Conservation (phyloP, 2,888 invertebrate genomes). For the Griposia aprilina region DNA sequence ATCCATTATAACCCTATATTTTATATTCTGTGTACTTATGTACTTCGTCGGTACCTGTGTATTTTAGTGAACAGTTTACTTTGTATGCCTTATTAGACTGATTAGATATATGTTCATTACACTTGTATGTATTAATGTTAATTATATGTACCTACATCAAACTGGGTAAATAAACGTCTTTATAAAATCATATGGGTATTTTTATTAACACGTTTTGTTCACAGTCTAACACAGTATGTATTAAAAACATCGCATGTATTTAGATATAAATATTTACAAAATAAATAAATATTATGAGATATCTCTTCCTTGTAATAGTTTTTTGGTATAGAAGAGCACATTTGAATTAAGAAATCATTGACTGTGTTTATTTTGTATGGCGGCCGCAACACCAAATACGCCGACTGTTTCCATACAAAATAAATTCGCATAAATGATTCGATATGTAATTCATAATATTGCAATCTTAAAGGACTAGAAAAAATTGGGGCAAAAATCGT, state of each 20-base stretch:
- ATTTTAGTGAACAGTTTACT: constrained; percentile 61
- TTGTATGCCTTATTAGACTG: constrained; percentile 73
- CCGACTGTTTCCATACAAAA: constrained; percentile 22
- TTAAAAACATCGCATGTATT: constrained; percentile 18
- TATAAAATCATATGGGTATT: constrained; percentile 40
- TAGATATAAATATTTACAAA: constrained; percentile 30
- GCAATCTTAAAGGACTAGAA: constrained; percentile 58
- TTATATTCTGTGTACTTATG: constrained; percentile 46
- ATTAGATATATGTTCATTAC: constrained; percentile 65
- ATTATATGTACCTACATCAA: constrained; percentile 48
- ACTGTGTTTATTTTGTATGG: neutral
- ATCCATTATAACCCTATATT: constrained; percentile 23
- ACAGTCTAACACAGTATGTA: constrained; percentile 21
- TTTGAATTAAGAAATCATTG: neutral
- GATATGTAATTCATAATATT: constrained; percentile 30
- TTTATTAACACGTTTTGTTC: constrained; percentile 45
- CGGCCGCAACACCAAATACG: neutral
- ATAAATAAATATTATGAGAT: constrained; percentile 6
- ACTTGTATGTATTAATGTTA: constrained; percentile 56
- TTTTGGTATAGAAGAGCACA: neutral
- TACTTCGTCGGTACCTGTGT: constrained; percentile 66
- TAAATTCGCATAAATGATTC: constrained; percentile 1
- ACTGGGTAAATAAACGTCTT: constrained; percentile 55
- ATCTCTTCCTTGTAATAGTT: neutral
- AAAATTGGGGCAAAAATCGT: constrained; percentile 33